Evolutionary conservation across 2,113 vertebrate genomes (phyloP), one percentile per base, ranked within the genome.

Genomic region (Passer domesticus): DNA sequence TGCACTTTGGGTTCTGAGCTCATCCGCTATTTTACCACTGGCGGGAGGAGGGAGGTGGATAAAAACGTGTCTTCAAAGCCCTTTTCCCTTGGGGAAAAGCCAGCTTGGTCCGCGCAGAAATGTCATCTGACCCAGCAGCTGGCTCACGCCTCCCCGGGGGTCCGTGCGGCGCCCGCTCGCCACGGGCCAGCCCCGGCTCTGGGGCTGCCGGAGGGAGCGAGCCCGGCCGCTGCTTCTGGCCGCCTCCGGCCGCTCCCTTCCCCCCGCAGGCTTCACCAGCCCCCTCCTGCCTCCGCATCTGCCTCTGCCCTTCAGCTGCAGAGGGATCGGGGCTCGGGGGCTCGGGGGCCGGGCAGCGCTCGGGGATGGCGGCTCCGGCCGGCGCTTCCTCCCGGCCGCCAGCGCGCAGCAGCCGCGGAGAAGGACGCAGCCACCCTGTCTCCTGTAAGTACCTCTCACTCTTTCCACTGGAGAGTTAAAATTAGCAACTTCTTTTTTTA

Each of bases 391-490:
- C 33, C 70, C 35, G 80, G 33, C 75, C 66, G 67, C 67, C 82
- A 11, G 94, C 66, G 75, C 66, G 77, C 83, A 43, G 93, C 72
- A 50, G 84, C 55, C 80, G 47, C 4, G 91, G 90, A 86, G 91
- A 81, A 90, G 92, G 95, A 83, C 94, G 47, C 93, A 81, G 94
- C 92, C 92, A 58, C 66, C 80, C 94, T 52, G 85, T 44, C 94
- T 94, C 92, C 96, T 81, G 94, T 90, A 67, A 94, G 97, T 88
- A 82, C 95, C 80, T 87, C 94, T 95, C 94, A 94, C 92, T 94
- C 96, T 96, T 96, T 95, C 95, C 95, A 94, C 95, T 72, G 94
- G 90, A 84, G 91, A 96, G 96, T 91, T 96, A 97, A 97, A 97
- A 97, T 96, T 96, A 96, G 96, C 92, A 91, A 55, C 92, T 87